Evolutionary conservation across 2,888 invertebrate species (phyloP).

Genomic region (Gymnosoma rotundatum): DNA sequence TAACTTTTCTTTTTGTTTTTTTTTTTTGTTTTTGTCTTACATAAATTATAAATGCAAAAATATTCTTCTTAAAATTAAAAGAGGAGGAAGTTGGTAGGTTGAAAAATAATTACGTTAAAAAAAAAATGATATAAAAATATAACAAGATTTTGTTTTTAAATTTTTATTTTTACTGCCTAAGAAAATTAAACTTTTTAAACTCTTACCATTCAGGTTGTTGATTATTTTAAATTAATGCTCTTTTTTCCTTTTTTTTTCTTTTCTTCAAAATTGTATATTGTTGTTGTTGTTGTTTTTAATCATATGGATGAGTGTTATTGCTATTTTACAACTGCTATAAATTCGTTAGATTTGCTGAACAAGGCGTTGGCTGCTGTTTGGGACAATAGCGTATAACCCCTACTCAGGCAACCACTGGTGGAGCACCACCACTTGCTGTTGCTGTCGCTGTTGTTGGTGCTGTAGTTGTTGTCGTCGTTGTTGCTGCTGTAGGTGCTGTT

Average conservation of each 20-base stretch:
- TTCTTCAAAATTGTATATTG: not conserved
- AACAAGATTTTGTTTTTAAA: constrained; percentile 4
- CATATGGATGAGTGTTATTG: constrained; percentile 1
- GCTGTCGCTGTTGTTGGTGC: constrained; percentile 35
- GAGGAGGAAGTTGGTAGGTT: not conserved
- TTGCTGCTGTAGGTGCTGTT: constrained; percentile 43
- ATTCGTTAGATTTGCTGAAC: constrained; percentile 75
- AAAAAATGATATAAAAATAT: constrained; percentile 10
- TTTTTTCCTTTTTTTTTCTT: constrained; percentile 22
- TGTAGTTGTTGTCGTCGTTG: constrained; percentile 37
- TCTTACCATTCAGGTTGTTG: constrained; percentile 41
- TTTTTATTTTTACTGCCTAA: constrained; percentile 20
- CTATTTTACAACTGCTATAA: constrained; percentile 75
- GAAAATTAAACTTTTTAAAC: constrained; percentile 34
- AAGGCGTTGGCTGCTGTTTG: constrained; percentile 72
- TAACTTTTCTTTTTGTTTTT: not conserved
- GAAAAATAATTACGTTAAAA: not conserved
- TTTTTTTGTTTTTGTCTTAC: not conserved
- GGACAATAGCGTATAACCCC: constrained; percentile 80
- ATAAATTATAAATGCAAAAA: constrained; percentile 57
- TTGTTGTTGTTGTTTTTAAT: constrained; percentile 17
- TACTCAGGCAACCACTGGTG: constrained; percentile 80
- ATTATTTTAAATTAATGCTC: constrained; percentile 35
- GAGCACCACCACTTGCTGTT: constrained; percentile 71
- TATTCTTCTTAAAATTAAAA: constrained; percentile 29